A percentile compares a stretch with the other conserved stretches of the same genome.
phyloP scores from a whole-genome alignment of 2,888 invertebrate genomes.

The Ceriagrion tenellum region DNA sequence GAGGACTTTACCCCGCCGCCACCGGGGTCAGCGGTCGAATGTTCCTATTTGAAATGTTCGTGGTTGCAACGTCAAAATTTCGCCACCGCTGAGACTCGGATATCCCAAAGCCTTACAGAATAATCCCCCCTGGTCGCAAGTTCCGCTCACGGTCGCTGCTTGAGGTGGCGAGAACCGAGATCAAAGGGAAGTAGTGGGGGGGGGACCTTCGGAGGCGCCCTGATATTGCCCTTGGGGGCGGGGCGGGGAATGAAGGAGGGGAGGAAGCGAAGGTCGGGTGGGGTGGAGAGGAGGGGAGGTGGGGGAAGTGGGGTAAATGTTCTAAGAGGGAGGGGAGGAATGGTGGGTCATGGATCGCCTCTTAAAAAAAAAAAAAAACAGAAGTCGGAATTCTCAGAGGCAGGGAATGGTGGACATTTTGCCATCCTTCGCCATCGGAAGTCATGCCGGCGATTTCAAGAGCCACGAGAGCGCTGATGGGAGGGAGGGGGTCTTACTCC shows the following conservation, averaged over 20 bases:
- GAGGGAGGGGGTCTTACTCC: no score
- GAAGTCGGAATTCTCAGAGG: background rate
- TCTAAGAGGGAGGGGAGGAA: background rate
- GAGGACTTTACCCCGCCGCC: no score
- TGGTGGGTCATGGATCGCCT: background rate
- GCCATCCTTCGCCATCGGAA: background rate
- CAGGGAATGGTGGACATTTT: background rate
- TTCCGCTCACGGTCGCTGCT: background rate
- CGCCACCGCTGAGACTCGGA: no score
- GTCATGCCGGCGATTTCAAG: background rate
- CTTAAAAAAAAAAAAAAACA: background rate
- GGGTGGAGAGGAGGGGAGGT: no score
- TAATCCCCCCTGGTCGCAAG: no score
- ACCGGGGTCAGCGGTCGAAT: no score
- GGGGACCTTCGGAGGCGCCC: background rate
- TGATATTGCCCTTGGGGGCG: background rate
- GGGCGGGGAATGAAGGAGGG: no score
- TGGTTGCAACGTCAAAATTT: no score
- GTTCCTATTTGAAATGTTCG: no score
- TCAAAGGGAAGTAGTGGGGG: background rate
- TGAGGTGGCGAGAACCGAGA: background rate
- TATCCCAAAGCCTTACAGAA: no score
- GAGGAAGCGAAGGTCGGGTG: background rate
- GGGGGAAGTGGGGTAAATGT: background rate
- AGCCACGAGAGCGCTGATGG: no score